Conservation (phyloP, 2,797 vertebrate species). For the Chlorospingus flavigularis region DNA sequence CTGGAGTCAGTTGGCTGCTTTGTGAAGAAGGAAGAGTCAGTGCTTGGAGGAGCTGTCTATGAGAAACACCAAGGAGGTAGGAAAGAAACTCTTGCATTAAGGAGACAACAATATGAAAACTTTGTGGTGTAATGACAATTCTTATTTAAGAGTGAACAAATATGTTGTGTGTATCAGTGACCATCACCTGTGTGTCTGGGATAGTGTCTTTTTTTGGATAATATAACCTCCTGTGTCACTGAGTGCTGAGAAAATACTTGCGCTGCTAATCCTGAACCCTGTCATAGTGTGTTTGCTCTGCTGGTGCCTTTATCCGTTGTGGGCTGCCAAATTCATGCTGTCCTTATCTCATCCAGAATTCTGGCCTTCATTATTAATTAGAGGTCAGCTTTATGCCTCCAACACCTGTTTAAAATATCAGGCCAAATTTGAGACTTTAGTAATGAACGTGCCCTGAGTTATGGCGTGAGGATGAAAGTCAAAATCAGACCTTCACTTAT, state of each 20-base stretch:
- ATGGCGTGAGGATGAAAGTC: neutral
- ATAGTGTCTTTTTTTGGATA: neutral
- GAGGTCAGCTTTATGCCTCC: neutral
- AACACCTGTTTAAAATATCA: neutral
- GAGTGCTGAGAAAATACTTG: neutral
- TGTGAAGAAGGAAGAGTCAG: too few relatives aligned
- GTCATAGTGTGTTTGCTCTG: neutral
- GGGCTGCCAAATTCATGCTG: neutral
- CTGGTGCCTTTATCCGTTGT: neutral
- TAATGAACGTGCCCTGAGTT: neutral
- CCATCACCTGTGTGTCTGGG: neutral
- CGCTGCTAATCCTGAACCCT: neutral
- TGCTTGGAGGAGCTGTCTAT: too few relatives aligned
- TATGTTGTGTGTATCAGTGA: neutral
- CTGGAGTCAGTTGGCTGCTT: too few relatives aligned
- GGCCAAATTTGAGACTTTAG: neutral
- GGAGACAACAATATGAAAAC: too few relatives aligned
- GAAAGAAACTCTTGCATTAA: too few relatives aligned
- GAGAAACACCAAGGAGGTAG: too few relatives aligned
- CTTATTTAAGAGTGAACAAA: neutral
- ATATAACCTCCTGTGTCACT: neutral
- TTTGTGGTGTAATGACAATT: too few relatives aligned
- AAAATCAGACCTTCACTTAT: neutral
- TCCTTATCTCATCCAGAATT: neutral
- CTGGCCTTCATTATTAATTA: constrained; percentile 2